Percentiles rank a stretch among this genome's conserved stretches.
Conservation (phyloP, 2,797 vertebrate genomes). For the Clarias laeviceps region DNA sequence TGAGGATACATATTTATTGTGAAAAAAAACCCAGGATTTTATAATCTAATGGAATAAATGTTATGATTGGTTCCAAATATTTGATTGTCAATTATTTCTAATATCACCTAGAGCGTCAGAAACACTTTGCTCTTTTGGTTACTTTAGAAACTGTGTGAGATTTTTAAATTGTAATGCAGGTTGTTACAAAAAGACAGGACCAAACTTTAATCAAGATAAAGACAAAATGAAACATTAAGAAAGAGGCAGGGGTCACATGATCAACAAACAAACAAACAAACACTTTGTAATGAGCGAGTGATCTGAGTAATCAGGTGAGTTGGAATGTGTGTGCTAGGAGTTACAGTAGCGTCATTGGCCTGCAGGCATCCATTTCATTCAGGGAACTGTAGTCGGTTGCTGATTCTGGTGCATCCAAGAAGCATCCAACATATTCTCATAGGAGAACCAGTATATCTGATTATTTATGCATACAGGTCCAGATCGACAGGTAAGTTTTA, state of each 20-base stretch:
- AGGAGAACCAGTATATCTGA: neutral
- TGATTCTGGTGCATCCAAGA: no score
- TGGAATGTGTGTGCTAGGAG: no score
- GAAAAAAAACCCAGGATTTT: neutral
- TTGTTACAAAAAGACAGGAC: no score
- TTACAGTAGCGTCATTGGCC: no score
- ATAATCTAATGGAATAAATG: neutral
- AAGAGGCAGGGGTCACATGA: no score
- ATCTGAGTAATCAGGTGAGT: no score
- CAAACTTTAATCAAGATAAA: no score
- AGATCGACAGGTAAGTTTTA: neutral
- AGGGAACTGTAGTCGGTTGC: no score
- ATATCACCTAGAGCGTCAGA: neutral
- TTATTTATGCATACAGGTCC: neutral
- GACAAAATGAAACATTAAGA: no score
- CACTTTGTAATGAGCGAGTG: no score
- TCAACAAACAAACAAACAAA: no score
- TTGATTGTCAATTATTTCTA: neutral
- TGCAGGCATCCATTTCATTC: no score
- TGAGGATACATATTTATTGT: neutral
- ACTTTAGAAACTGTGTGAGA: neutral
- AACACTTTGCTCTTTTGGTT: neutral
- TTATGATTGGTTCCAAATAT: neutral
- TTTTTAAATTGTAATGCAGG: neutral
- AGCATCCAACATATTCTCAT: neutral